Conservation (phyloP, 2,888 invertebrate genomes). For the Galerucella calmariensis region DNA sequence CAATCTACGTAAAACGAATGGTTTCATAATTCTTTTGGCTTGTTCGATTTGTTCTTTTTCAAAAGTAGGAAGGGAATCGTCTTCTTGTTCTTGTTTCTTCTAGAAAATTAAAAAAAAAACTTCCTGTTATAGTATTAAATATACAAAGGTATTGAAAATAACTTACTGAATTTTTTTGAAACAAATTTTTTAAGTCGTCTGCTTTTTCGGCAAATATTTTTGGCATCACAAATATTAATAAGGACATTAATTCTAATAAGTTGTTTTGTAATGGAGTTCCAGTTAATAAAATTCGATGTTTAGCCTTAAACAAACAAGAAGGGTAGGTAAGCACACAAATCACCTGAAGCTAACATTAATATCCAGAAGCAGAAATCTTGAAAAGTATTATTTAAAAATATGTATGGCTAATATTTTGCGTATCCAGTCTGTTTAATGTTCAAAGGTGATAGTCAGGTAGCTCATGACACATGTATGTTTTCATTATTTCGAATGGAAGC, state of each 20-base stretch:
- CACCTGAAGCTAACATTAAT: no score
- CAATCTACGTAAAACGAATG: conserved; percentile 89
- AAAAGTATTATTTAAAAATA: no score
- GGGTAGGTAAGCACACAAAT: no score
- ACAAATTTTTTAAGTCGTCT: conserved; percentile 87
- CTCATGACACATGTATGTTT: no score
- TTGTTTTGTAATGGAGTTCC: conserved; percentile 98
- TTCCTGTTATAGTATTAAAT: not conserved
- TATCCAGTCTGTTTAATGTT: no score
- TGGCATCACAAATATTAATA: conserved; percentile 96
- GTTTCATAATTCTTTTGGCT: conserved; percentile 95
- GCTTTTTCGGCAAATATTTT: conserved; percentile 90
- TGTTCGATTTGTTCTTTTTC: conserved; percentile 91
- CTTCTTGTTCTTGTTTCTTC: conserved; percentile 55
- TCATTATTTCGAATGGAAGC: no score
- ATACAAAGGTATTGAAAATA: not conserved
- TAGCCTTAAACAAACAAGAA: conserved; percentile 69
- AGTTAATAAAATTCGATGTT: conserved; percentile 87
- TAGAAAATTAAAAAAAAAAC: conserved; percentile 24
- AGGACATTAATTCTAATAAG: conserved; percentile 92
- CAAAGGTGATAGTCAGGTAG: no score
- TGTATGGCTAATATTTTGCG: no score
- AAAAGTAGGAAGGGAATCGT: conserved; percentile 79
- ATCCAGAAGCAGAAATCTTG: no score
- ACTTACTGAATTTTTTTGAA: conserved; percentile 79